phyloP scores from a whole-genome alignment of 2,888 invertebrate species.

The Clitarchus hookeri region DNA sequence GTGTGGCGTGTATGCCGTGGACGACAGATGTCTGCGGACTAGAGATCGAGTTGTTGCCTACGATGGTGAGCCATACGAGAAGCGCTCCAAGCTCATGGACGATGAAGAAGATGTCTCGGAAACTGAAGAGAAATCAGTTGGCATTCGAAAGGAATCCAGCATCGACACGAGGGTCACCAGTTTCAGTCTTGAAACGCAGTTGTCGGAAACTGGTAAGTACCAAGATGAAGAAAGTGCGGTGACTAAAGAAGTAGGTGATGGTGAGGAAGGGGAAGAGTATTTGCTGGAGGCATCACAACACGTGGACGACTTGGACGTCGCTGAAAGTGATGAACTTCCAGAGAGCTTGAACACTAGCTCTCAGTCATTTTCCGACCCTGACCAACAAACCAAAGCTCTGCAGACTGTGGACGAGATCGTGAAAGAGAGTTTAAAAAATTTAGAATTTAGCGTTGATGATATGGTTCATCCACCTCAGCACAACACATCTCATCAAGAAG shows the following conservation, averaged over 20 bases:
- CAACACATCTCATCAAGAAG: not conserved
- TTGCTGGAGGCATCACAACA: not conserved
- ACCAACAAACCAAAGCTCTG: constrained; percentile 32
- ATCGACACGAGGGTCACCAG: constrained; percentile 46
- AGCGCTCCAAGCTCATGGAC: constrained; percentile 47
- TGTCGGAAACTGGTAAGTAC: not conserved
- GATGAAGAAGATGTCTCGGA: constrained; percentile 48
- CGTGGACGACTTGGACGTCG: not conserved
- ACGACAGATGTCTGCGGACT: constrained; percentile 32
- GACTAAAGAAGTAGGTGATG: not conserved
- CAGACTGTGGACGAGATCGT: constrained; percentile 39
- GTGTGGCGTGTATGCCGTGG: constrained; percentile 35
- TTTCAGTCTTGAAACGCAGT: constrained; percentile 47
- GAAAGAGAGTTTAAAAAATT: constrained; percentile 40
- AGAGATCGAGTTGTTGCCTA: not conserved
- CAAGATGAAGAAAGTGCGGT: not conserved
- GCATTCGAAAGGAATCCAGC: not conserved
- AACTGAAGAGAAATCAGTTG: not conserved
- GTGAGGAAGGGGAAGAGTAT: constrained; percentile 19
- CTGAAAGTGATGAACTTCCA: constrained; percentile 6
- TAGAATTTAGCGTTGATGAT: constrained; percentile 15
- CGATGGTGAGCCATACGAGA: constrained; percentile 48
- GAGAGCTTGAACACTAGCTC: constrained; percentile 10
- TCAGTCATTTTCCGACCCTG: constrained; percentile 27
- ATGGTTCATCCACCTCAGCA: constrained; percentile 15